phyloP scores from a whole-genome alignment of 2,888 invertebrate genomes.

The Spialia ferax region DNA sequence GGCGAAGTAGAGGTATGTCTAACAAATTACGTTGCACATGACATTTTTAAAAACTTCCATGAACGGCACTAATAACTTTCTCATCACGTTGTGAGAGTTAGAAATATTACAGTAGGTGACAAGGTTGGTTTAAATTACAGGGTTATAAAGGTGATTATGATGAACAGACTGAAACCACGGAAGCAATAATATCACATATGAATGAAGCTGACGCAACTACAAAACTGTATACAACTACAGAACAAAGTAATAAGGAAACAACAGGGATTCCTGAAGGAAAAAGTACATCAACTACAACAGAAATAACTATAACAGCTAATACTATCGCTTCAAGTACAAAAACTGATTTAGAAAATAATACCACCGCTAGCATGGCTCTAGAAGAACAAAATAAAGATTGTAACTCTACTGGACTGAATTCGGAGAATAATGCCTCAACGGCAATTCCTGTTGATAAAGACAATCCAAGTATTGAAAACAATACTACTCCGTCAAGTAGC shows the following conservation, averaged over 20 bases:
- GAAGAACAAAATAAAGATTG: not conserved
- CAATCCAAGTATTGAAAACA: not conserved
- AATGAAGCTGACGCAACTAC: not conserved
- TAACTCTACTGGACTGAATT: not conserved
- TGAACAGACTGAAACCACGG: not conserved
- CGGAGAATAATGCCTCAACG: not conserved
- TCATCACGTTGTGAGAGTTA: too few species aligned
- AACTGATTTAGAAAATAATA: not conserved
- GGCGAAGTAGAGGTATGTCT: constrained; percentile 5
- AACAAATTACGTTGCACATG: not conserved
- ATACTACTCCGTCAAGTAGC: not conserved
- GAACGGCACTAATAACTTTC: too few species aligned
- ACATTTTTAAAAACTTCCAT: not conserved
- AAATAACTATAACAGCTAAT: not conserved
- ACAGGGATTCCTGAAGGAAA: not conserved
- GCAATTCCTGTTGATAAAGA: not conserved
- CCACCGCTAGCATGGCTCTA: not conserved
- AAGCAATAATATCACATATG: not conserved
- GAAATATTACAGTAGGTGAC: too few species aligned
- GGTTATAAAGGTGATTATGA: not conserved
- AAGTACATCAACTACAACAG: not conserved
- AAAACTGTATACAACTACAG: not conserved
- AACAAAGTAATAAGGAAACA: not conserved
- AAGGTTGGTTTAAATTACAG: not conserved
- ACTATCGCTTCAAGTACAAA: not conserved